phyloP scores from a whole-genome alignment of 2,113 vertebrate genomes.

The Thunnus thynnus region DNA sequence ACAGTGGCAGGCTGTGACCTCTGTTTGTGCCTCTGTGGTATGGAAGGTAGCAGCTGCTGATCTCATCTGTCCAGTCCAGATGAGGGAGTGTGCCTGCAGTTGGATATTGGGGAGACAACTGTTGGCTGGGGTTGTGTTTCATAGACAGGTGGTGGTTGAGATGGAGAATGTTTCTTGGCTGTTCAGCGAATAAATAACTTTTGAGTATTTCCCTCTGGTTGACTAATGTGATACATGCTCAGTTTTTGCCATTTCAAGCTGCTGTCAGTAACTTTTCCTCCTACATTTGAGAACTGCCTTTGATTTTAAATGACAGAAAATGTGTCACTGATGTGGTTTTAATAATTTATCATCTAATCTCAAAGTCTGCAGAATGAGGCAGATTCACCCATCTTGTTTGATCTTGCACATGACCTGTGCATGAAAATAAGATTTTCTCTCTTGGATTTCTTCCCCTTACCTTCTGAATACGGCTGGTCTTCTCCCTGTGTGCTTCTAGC shows the following conservation, averaged over 20 bases:
- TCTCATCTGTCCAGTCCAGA: slow-evolving; percentile 70
- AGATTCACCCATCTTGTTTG: too few species aligned
- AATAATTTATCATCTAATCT: too few species aligned
- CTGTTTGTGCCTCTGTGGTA: slow-evolving; percentile 61
- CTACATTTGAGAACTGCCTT: neutral
- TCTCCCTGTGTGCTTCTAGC: slow-evolving; percentile 89
- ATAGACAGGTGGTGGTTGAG: slow-evolving; percentile 65
- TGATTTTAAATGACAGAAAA: neutral
- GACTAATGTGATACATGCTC: neutral
- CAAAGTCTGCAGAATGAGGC: too few species aligned
- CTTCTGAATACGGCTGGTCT: slow-evolving; percentile 93
- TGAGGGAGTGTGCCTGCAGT: slow-evolving; percentile 64
- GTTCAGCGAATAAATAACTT: slow-evolving; percentile 2
- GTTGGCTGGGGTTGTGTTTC: slow-evolving; percentile 72
- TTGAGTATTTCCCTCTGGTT: slow-evolving; percentile 3
- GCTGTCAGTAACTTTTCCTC: neutral
- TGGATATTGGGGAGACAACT: slow-evolving; percentile 68
- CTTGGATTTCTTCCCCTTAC: slow-evolving; percentile 75
- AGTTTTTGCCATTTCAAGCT: neutral
- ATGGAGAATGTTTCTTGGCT: slow-evolving; percentile 20
- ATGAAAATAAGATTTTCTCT: neutral
- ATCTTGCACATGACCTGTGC: neutral
- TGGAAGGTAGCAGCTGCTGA: slow-evolving; percentile 75
- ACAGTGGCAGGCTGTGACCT: slow-evolving; percentile 75
- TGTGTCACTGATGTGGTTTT: too few species aligned